phyloP scores from a whole-genome alignment of 2,888 invertebrate genomes.

The Podotricha telesiphe region DNA sequence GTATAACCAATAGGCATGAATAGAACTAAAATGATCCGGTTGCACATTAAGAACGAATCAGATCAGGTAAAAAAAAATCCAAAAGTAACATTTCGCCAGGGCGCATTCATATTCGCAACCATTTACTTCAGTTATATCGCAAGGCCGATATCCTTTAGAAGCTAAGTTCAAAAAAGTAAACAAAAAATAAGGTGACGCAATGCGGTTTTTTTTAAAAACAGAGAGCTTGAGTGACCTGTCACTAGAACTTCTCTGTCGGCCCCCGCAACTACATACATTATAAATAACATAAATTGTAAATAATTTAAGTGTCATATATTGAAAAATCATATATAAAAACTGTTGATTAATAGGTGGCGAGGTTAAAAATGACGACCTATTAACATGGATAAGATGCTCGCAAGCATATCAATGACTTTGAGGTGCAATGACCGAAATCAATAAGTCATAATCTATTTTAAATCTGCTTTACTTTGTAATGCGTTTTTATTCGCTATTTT shows the following conservation, averaged over 20 bases:
- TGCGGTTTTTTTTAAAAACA: too few species aligned
- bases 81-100: too few species aligned
- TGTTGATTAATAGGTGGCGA: conserved; percentile 1
- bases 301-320: neutral
- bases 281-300: neutral
- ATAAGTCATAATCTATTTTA: conserved; percentile 28
- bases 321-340: conserved; percentile 8
- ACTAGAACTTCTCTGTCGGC: neutral
- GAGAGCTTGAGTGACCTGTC: neutral
- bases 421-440: conserved; percentile 31
- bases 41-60: too few species aligned
- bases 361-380: conserved; percentile 6
- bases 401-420: conserved; percentile 33
- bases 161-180: too few species aligned
- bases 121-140: too few species aligned
- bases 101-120: too few species aligned
- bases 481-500: neutral
- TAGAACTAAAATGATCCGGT: too few species aligned
- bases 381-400: conserved; percentile 21
- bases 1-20: too few species aligned
- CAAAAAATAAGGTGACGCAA: too few species aligned
- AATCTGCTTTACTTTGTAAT: conserved; percentile 15
- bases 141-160: too few species aligned
- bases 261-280: neutral
- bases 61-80: too few species aligned